Base-by-base conservation (phyloP, 37 sponge, comb jelly and placozoan genomes). In the Cliona cf. orientalis region DNA sequence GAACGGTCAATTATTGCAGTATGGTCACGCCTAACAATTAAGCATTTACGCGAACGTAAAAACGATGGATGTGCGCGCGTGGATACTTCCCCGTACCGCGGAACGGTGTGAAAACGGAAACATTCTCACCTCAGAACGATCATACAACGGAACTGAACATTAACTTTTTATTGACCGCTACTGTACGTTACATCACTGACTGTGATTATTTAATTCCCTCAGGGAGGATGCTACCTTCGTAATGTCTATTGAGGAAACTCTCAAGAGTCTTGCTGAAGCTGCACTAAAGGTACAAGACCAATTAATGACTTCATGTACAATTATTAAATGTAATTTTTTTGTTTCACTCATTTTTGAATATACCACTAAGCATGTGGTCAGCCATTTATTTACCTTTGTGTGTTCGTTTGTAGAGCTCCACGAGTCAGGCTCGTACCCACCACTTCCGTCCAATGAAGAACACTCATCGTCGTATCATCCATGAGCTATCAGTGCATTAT, bases 401-500 rank as follows among this genome's bases (percentile, higher is more conserved):
- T 49, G 14, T 49, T 22, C 23, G 5, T 23, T 9, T 68, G 11
- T 55, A 74, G 66, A 32, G 66, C 21, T 44, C 79, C 25, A 5
- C 66, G 35, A 33, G 1, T 29, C 66, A 78, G 73, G 22, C 53
- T 7, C 44, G 39, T 1, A 56, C 17, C 1, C 74, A 82, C 43
- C 6, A 12, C 9, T 95, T 95, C 65, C 64, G 41, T 28, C 77
- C 84, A 0, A 91, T 91, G 90, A 81, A 82, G 58, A 62, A 33
- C 23, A 53, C 81, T 1, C 79, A 89, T 38, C 80, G 96, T 31
- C 73, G 73, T 42, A 32, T 82, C 17, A 53, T 95, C 42, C 96
- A 95, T 45, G 96, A 95, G 58, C 87, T 95, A 44, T 87, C 92
- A 3, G 76, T n/a, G 7, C 41, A 63, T 61, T 95, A 89, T 74